These are phyloP conservation scores for Gymnarchus niloticus DNA, from an alignment of 2,113 vertebrate species.

Conservation along the genomic window DNA sequence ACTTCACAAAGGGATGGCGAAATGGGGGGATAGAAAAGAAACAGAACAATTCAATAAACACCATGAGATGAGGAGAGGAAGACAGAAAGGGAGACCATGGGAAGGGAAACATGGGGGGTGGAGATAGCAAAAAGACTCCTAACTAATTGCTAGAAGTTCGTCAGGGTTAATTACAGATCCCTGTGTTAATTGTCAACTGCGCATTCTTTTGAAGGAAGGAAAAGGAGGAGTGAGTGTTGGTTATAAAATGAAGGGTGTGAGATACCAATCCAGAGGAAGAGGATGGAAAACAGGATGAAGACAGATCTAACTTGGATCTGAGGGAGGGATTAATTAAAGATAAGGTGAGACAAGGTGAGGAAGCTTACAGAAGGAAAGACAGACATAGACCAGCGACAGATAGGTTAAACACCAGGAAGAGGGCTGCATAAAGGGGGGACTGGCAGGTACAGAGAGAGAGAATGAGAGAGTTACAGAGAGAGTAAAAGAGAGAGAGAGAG, in stretches of 20 bases:
- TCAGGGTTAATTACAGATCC: slow-evolving; percentile 64
- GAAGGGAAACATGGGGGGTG: slow-evolving; percentile 39
- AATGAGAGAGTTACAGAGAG: too few species aligned
- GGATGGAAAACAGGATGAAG: not conserved
- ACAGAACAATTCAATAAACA: slow-evolving; percentile 5
- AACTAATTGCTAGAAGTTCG: slow-evolving; percentile 64
- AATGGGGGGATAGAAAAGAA: not conserved
- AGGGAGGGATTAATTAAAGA: not conserved
- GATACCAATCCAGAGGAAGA: not conserved
- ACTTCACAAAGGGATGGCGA: not conserved
- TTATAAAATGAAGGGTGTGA: not conserved
- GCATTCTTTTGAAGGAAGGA: slow-evolving; percentile 52
- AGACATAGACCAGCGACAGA: too few species aligned
- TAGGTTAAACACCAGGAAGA: too few species aligned
- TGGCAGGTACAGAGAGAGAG: too few species aligned
- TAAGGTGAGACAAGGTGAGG: not conserved
- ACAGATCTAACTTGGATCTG: not conserved
- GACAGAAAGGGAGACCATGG: slow-evolving; percentile 41
- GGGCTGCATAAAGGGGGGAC: too few species aligned
- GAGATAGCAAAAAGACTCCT: slow-evolving; percentile 55
- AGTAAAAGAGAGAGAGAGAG: not conserved
- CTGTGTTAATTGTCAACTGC: slow-evolving; percentile 64
- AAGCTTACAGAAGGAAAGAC: not conserved
- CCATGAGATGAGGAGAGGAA: slow-evolving; percentile 16
- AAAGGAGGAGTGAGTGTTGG: slow-evolving; percentile 33